Base-by-base conservation (phyloP, 2,113 vertebrate species). In the Gobius niger region DNA sequence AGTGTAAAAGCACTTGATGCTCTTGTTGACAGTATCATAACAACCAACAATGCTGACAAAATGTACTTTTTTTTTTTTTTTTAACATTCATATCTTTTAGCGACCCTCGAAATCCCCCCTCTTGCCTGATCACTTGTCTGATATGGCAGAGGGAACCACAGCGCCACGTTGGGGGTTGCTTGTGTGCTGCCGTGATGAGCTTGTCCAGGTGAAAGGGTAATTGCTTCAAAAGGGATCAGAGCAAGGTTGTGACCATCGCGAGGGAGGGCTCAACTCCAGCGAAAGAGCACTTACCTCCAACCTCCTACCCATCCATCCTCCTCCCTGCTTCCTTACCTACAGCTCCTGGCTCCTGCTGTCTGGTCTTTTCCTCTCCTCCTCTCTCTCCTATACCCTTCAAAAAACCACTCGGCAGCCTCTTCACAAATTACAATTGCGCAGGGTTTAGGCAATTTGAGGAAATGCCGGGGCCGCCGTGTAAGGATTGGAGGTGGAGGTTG, bases 151-250 rank as follows among this genome's bases (percentile, higher is more conserved):
- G n/a, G 67, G 59, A 54, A 63, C 34, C 19, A 9, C 57, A 62
- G 7, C 72, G 72, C 64, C 67, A 71, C 50, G 47, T 47, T 70
- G 51, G 71, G 42, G 59, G 54, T 54, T 71, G 64, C 75, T 59
- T n/a, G 64, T 78, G 79, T 73, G 81, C 82, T 80, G 81, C 63
- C 76, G 81, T 90, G 89, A 92, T 91, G 88, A 92, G 89, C 91
- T 84, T 75, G 89, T 91, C 86, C 86, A 85, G 94, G 94, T 94
- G 90, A 92, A 96, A 96, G 94, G 93, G 91, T 96, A 96, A 97
- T 97, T 96, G 94, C 91, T 91, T 90, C 90, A 93, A 94, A 95
- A 92, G 93, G 92, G 93, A 94, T 95, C 91, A 92, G 94, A 87
- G 81, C 81, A 53, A 87, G 77, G 81, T 77, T 81, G 84, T 34